Base-by-base conservation (phyloP, 2,888 invertebrate species). In the Polyommatus icarus region DNA sequence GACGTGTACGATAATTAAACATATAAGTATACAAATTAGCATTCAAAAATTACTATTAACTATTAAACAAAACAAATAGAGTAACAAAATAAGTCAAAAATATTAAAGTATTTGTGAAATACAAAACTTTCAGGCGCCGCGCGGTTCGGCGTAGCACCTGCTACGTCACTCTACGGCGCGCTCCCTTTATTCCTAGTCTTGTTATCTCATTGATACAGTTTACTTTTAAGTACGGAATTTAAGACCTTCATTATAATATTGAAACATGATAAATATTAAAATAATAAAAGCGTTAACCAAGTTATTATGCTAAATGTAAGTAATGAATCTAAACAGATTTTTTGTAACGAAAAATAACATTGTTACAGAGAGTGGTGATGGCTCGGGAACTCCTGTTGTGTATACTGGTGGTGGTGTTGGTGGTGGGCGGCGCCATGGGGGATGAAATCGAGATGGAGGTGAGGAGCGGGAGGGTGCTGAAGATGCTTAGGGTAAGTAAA, bases 401-500 rank as follows among this genome's bases (percentile, higher is more conserved):
- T 78, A 24, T 88, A 3, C 67, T 88, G 0, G 6, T 86, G 10
- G 32, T 87, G 0, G 29, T 87, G 0, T 8, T 87, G 0, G 80
- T 84, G 3, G 79, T 81, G 1, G 78, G 83, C 0, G 79, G 78
- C 10, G 84, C 82, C 1, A 77, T 71, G 0, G 82, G 82, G 20
- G 90, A 91, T 75, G 88, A 89, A 20, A 85, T 90, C 0, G 90
- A 91, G 46, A 77, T 87, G 10, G 85, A 85, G 50, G 82, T 87
- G 0, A 84, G 85, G 5, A 86, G 85, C 29, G 87, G 84, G 1
- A 77, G 81, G 0, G 82, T 90, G 76, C 36, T 89, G 1, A 91
- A 89, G 77, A 84, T 90, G 84, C 81, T 91, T 8, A 85, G 89
- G 84, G 92, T 93, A 83, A 80, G 88, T 83, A 29, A 24, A n/a